A percentile compares a stretch with the other conserved stretches of the same genome.
These are phyloP conservation scores for Artemia sinica DNA, from an alignment of 2,888 invertebrate genomes.

Conservation along the genomic window DNA sequence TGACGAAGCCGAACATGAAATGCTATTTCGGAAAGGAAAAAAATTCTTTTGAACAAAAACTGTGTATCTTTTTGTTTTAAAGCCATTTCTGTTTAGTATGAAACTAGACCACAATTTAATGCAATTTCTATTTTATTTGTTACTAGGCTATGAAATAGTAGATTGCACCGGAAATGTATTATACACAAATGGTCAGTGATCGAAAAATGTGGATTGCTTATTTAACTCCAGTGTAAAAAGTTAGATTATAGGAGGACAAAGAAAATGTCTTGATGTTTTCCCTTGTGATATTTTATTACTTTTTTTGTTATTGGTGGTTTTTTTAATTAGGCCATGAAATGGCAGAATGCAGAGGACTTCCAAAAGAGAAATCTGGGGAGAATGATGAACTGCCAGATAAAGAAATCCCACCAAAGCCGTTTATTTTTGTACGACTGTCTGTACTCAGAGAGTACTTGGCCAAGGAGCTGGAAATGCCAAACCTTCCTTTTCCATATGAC, in stretches of 20 bases:
- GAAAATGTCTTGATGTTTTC: background rate
- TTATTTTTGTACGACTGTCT: slow-evolving; percentile 79
- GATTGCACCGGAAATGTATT: background rate
- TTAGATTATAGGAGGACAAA: background rate
- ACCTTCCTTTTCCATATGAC: slow-evolving; percentile 80
- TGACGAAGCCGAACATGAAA: too few relatives aligned
- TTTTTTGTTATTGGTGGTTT: slow-evolving; percentile 14
- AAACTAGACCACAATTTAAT: too few relatives aligned
- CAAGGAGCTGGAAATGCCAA: slow-evolving; percentile 70
- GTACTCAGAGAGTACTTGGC: slow-evolving; percentile 85
- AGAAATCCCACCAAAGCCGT: slow-evolving; percentile 49
- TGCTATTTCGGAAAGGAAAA: too few relatives aligned
- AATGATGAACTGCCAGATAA: slow-evolving; percentile 38
- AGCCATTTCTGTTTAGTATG: too few relatives aligned
- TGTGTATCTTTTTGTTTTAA: too few relatives aligned
- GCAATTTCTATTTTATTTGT: too few relatives aligned
- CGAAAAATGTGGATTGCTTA: background rate
- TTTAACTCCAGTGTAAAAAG: background rate
- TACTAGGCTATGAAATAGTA: too few relatives aligned
- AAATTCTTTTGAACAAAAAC: too few relatives aligned
- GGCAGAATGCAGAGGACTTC: slow-evolving; percentile 70
- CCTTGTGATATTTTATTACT: background rate
- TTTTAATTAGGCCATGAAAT: slow-evolving; percentile 60
- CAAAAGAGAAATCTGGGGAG: slow-evolving; percentile 40
- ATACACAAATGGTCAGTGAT: background rate